Evolutionary conservation across 64 coral and sea anemone genomes (phyloP).

Genomic region (Pachyseris speciosa): DNA sequence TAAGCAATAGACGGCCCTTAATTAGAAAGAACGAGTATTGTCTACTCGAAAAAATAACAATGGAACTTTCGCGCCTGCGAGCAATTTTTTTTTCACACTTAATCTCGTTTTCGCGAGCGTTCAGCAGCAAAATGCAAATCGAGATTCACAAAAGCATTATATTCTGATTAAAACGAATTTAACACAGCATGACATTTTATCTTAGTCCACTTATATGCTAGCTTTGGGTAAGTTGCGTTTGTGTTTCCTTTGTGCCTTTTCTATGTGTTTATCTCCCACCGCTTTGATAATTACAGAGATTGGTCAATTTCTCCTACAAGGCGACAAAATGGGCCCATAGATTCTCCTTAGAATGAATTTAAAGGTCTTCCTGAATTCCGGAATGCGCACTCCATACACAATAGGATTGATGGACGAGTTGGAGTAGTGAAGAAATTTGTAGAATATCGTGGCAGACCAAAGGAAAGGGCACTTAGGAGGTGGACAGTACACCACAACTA

Average conservation of each 20-base stretch:
- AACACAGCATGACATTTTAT: too few species aligned
- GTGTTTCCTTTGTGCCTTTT: too few species aligned
- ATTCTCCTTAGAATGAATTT: slow-evolving; percentile 87
- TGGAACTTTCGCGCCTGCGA: too few species aligned
- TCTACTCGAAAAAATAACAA: too few species aligned
- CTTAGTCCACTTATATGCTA: too few species aligned
- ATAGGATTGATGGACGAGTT: slow-evolving; percentile 90
- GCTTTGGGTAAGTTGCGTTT: background rate
- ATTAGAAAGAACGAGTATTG: too few species aligned
- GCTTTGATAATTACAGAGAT: background rate
- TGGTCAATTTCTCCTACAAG: slow-evolving; percentile 14
- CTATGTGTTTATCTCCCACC: background rate
- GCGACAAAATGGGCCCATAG: slow-evolving; percentile 57
- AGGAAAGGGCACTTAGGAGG: background rate
- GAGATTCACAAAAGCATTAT: too few species aligned
- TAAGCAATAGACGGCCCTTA: too few species aligned
- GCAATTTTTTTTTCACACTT: too few species aligned
- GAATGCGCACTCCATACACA: slow-evolving; percentile 93
- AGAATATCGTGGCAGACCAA: slow-evolving; percentile 51
- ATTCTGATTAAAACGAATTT: too few species aligned
- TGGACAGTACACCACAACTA: slow-evolving; percentile 57
- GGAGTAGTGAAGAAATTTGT: slow-evolving; percentile 87
- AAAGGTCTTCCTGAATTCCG: slow-evolving; percentile 93
- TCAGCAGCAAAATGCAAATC: too few species aligned
- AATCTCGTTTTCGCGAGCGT: too few species aligned